These are phyloP conservation scores for Eupithecia abbreviata DNA, from an alignment of 2,888 invertebrate species.

Conservation along the genomic window DNA sequence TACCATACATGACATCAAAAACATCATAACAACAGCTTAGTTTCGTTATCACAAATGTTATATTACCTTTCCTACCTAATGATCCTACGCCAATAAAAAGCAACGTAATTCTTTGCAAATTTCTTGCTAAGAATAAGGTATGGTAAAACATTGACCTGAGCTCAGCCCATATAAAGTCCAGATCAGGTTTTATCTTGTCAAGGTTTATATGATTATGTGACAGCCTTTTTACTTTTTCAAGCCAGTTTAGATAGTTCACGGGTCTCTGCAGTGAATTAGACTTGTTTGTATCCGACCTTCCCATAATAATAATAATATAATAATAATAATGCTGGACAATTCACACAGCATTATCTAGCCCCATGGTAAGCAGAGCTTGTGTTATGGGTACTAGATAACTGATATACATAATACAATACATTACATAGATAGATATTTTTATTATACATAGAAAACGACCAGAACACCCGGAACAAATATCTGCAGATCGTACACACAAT, in stretches of 20 bases:
- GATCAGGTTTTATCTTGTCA: not conserved
- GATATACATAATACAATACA: no score
- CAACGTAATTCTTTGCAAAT: not conserved
- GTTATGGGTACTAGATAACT: no score
- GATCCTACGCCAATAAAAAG: not conserved
- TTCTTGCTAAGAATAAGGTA: not conserved
- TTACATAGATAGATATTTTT: no score
- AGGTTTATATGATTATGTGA: not conserved
- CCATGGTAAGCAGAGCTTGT: no score
- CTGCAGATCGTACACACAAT: no score
- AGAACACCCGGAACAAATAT: no score
- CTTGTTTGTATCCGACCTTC: not conserved
- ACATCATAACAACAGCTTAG: conserved; percentile 1
- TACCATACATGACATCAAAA: not conserved
- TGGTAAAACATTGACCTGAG: conserved; percentile 3
- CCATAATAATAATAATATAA: no score
- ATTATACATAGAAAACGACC: no score
- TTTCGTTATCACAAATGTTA: not conserved
- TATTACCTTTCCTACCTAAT: not conserved
- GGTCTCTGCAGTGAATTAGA: not conserved
- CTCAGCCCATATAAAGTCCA: not conserved
- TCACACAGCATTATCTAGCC: no score
- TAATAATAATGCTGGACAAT: no score
- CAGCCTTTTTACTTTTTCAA: not conserved
- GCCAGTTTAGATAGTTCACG: not conserved